Evolutionary conservation across 2,888 invertebrate species (phyloP).

Genomic region (Cancer borealis): DNA sequence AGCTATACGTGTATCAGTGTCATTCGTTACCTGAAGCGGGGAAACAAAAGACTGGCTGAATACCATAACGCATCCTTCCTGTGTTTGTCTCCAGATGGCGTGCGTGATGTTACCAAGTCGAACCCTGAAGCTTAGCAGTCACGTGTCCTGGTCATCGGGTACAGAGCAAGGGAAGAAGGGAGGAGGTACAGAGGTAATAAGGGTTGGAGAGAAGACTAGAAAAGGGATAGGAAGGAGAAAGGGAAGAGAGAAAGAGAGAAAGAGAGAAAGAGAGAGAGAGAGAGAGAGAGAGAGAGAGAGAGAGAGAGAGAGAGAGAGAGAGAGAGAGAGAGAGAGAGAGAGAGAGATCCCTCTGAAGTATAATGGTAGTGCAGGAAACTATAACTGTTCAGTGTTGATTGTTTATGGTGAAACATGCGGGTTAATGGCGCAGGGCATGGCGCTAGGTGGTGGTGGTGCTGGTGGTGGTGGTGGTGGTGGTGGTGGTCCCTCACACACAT

Average conservation of each 20-base stretch:
- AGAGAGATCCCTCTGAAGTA: not conserved
- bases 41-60: not conserved
- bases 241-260: not conserved
- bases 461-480: not conserved
- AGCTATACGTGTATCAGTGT: not conserved
- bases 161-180: not conserved
- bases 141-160: not conserved
- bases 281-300: not conserved
- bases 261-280: not conserved
- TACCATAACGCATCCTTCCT: not conserved
- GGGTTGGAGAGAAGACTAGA: too few relatives aligned
- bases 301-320: not conserved
- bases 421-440: not conserved
- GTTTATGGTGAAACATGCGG: not conserved
- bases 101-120: not conserved
- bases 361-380: not conserved
- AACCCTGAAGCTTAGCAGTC: not conserved
- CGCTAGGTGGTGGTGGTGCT: not conserved
- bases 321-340: constrained; percentile 1
- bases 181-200: not conserved
- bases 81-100: not conserved
- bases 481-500: not conserved
- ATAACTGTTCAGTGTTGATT: not conserved
- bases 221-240: not conserved
- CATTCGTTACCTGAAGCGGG: not conserved